These are phyloP conservation scores for Sinocyclocheilus anshuiensis DNA, from an alignment of 2,113 vertebrate genomes.

Conservation along the genomic window DNA sequence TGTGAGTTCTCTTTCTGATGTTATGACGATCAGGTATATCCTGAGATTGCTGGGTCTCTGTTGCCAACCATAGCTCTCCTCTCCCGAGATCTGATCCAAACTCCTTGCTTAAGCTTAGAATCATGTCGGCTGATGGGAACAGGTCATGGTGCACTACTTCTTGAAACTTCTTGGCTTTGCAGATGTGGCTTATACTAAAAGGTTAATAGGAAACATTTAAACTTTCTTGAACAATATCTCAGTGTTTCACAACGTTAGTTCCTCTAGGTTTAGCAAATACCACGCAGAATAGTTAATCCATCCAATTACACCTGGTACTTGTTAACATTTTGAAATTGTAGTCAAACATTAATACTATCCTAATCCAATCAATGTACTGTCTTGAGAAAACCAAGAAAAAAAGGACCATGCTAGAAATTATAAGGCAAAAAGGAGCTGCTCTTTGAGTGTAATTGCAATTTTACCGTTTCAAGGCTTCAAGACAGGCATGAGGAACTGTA, in stretches of 20 bases:
- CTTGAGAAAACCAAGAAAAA: not conserved
- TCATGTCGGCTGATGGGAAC: conserved; percentile 82
- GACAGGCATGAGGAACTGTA: conserved; percentile 64
- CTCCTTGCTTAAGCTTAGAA: conserved; percentile 71
- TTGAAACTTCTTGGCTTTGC: conserved; percentile 67
- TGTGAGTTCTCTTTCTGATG: conserved; percentile 40
- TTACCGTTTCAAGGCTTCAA: conserved; percentile 82
- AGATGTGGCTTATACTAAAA: conserved; percentile 75
- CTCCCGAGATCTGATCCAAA: conserved; percentile 68
- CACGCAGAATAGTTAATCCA: not conserved
- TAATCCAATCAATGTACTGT: not conserved
- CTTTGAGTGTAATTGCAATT: not conserved
- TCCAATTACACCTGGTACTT: not conserved
- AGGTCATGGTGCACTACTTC: conserved; percentile 72
- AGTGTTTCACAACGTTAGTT: not conserved
- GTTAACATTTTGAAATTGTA: not conserved
- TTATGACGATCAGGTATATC: not conserved
- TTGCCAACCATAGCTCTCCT: not conserved
- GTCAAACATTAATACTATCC: not conserved
- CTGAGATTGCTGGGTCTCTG: not conserved
- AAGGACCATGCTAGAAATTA: not conserved
- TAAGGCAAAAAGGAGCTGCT: not conserved
- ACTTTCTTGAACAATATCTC: not conserved
- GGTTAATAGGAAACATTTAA: not conserved
- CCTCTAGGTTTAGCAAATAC: not conserved